Evolutionary conservation across 2,113 vertebrate genomes (phyloP), one percentile per base, ranked within the genome.

Genomic region (Excalfactoria chinensis): DNA sequence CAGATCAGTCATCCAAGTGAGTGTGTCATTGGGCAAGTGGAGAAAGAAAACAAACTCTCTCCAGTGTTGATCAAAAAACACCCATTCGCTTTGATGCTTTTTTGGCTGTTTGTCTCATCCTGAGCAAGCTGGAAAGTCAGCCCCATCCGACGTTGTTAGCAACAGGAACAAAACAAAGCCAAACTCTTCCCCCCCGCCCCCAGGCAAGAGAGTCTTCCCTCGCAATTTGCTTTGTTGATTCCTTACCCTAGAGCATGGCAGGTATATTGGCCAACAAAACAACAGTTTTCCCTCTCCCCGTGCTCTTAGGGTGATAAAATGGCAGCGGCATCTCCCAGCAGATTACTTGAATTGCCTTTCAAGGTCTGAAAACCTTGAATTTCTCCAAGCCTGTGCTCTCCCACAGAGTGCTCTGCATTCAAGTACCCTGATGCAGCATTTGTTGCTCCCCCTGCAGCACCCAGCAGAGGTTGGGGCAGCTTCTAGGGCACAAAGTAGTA

Each of bases 41-140:
- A 91, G 86, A 96, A 94, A 88, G 94, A 96, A 95, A 96, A 95
- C 95, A 96, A 96, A 96, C 93, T 87, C 90, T 82, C 92, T 89
- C 71, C 93, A 82, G 5, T 26, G 95, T 79, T 92, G 95, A 96
- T 95, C 90, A 95, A 92, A 95, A 95, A 79, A 9, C 93, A 88
- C 71, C 82, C 91, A 13, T 94, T 71, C 64, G 35, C 95, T 94
- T 96, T 96, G 95, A 96, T 96, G 93, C 94, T 88, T 95, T 95
- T 81, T 95, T 96, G 94, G 96, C 93, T 80, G 95, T 96, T 96
- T 94, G 95, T 95, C 93, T 86, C 91, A 53, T 64, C 91, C 95
- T 18, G 78, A 93, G 91, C 93, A 8, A 74, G 14, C 81, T 95
- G 95, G 91, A 92, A 90, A 91, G 56, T 80, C 95, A 83, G 89